Evolutionary conservation across 2,888 invertebrate species (phyloP).

Genomic region (Eristalis intricaria): DNA sequence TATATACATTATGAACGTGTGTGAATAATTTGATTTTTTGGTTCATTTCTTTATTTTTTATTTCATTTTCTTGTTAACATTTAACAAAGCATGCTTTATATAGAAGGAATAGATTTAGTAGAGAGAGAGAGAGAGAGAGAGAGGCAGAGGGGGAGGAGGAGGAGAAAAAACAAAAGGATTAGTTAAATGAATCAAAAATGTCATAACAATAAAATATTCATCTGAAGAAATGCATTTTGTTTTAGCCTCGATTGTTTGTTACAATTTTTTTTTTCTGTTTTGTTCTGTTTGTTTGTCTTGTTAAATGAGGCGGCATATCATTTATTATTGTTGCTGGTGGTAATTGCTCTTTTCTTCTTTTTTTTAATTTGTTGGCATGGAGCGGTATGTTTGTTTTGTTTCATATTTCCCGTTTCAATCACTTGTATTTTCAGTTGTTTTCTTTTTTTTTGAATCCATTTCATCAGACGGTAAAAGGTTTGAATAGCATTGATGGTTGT

Average conservation of each 20-base stretch:
- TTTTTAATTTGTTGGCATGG: slow-evolving; percentile 49
- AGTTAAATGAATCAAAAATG: slow-evolving; percentile 62
- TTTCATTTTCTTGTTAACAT: slow-evolving; percentile 69
- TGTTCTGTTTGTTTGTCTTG: neutral
- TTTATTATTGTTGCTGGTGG: slow-evolving; percentile 11
- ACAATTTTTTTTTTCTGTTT: neutral
- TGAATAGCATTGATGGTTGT: no score
- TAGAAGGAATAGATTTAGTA: neutral
- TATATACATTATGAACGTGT: slow-evolving; percentile 12
- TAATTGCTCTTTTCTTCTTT: slow-evolving; percentile 27
- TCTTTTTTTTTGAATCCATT: neutral
- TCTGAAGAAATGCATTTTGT: slow-evolving; percentile 53
- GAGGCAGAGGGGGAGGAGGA: neutral
- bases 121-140: neutral
- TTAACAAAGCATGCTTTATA: slow-evolving; percentile 71
- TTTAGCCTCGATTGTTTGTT: slow-evolving; percentile 38
- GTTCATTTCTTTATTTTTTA: slow-evolving; percentile 53
- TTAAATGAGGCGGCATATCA: neutral
- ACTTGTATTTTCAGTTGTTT: neutral
- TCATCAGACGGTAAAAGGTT: neutral
- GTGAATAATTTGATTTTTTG: slow-evolving; percentile 35
- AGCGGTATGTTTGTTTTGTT: slow-evolving; percentile 28
- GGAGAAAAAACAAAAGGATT: slow-evolving; percentile 17
- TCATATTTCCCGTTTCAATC: neutral
- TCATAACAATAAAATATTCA: slow-evolving; percentile 59